Evolutionary conservation across 1,140 invertebrate species (phyloP).

Genomic region (Drosophila takahashii): DNA sequence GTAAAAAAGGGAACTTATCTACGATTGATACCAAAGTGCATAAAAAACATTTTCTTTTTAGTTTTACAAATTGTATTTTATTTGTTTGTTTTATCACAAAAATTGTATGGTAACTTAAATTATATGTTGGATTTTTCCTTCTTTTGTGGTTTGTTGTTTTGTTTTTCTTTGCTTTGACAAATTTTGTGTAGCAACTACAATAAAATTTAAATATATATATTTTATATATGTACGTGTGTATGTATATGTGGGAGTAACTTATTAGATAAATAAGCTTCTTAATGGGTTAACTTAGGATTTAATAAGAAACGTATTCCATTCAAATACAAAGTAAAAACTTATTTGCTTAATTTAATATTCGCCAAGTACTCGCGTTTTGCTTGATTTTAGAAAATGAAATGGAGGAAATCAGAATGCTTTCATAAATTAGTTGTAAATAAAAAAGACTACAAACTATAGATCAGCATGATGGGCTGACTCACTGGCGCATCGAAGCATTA

Average conservation of each 20-base stretch:
- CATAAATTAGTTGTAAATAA: slow-evolving; percentile 31
- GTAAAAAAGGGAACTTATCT: no score
- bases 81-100: slow-evolving; percentile 74
- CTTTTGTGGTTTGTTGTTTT: slow-evolving; percentile 21
- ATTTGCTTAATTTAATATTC: slow-evolving; percentile 72
- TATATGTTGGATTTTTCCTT: slow-evolving; percentile 51
- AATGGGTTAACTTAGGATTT: slow-evolving; percentile 50
- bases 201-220: slow-evolving; percentile 45
- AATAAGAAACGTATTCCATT: slow-evolving; percentile 43
- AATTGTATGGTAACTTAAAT: slow-evolving; percentile 71
- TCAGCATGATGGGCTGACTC: slow-evolving; percentile 54
- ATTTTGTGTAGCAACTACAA: slow-evolving; percentile 37
- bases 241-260: slow-evolving; percentile 26
- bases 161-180: slow-evolving; percentile 52
- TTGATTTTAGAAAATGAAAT: slow-evolving; percentile 32
- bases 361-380: slow-evolving; percentile 55
- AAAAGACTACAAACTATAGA: slow-evolving; percentile 58
- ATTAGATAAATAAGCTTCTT: slow-evolving; percentile 58
- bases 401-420: slow-evolving; percentile 38
- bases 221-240: slow-evolving; percentile 6
- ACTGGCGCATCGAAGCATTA: slow-evolving; percentile 60
- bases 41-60: neutral
- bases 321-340: slow-evolving; percentile 53
- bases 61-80: slow-evolving; percentile 73
- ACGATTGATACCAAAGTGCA: neutral